A percentile compares a stretch with the other conserved stretches of the same genome.
Evolutionary conservation across 2,797 vertebrate genomes (phyloP).

Genomic region (Sebastes itinus): DNA sequence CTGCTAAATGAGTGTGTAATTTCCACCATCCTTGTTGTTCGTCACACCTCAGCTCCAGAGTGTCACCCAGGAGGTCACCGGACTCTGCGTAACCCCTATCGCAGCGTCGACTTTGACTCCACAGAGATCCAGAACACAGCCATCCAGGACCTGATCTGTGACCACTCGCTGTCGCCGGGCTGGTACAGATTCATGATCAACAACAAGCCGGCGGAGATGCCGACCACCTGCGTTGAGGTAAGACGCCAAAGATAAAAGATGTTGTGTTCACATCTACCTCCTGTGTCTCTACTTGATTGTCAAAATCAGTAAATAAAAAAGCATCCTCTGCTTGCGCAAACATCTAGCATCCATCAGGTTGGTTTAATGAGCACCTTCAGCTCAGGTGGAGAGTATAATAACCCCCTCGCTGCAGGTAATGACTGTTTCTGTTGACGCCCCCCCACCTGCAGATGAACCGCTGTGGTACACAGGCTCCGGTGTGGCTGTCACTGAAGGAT

Average conservation of each 20-base stretch:
- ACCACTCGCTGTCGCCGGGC: conserved; percentile 81
- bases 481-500: conserved; percentile 82
- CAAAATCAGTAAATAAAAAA: background rate
- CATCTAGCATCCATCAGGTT: background rate
- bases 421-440: conserved; percentile 13
- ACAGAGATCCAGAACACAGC: conserved; percentile 81
- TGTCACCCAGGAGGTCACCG: conserved; percentile 80
- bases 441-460: conserved; percentile 80
- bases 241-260: background rate
- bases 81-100: conserved; percentile 70
- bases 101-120: conserved; percentile 85
- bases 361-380: conserved; percentile 48
- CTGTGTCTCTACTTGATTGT: background rate
- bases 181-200: conserved; percentile 86
- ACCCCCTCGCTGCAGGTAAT: conserved; percentile 38
- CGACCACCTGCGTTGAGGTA: conserved; percentile 86
- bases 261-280: background rate
- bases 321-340: background rate
- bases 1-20: background rate
- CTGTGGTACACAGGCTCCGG: conserved; percentile 85
- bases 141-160: conserved; percentile 84
- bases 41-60: conserved; percentile 76
- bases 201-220: conserved; percentile 84
- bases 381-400: conserved; percentile 40
- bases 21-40: background rate